phyloP scores from a whole-genome alignment of 1,140 invertebrate genomes.

The Zaprionus capensis region DNA sequence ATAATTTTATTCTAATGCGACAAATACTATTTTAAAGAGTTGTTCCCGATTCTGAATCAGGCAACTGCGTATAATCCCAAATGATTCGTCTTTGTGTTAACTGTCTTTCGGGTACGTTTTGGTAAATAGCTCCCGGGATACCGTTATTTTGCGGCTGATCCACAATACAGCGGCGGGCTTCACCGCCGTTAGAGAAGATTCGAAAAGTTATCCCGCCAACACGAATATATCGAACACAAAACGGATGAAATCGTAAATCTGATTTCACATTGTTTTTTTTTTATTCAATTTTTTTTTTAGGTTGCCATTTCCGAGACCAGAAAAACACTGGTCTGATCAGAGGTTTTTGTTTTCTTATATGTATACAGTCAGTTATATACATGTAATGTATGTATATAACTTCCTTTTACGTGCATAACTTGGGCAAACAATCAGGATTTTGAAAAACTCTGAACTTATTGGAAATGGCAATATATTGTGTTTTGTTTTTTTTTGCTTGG shows the following conservation, averaged over 20 bases:
- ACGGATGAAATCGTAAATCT: conserved; percentile 3
- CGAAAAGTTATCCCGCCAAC: neutral
- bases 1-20: conserved; percentile 22
- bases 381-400: neutral
- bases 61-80: conserved; percentile 29
- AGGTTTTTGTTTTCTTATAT: conserved; percentile 2
- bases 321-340: conserved; percentile 2
- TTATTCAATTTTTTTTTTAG: neutral
- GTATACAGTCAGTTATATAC: neutral
- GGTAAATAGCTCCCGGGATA: conserved; percentile 4
- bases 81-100: conserved; percentile 34
- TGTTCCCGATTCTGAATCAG: conserved; percentile 34
- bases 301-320: neutral
- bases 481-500: neutral
- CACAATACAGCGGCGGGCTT: neutral
- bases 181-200: neutral
- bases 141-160: neutral
- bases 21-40: conserved; percentile 35
- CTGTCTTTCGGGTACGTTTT: conserved; percentile 7
- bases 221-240: neutral
- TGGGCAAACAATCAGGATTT: neutral
- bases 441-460: neutral
- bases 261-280: neutral
- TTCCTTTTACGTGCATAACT: neutral
- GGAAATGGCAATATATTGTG: conserved; percentile 32